These are phyloP conservation scores for Etheostoma perlongum DNA, from an alignment of 2,797 vertebrate species.

Conservation along the genomic window DNA sequence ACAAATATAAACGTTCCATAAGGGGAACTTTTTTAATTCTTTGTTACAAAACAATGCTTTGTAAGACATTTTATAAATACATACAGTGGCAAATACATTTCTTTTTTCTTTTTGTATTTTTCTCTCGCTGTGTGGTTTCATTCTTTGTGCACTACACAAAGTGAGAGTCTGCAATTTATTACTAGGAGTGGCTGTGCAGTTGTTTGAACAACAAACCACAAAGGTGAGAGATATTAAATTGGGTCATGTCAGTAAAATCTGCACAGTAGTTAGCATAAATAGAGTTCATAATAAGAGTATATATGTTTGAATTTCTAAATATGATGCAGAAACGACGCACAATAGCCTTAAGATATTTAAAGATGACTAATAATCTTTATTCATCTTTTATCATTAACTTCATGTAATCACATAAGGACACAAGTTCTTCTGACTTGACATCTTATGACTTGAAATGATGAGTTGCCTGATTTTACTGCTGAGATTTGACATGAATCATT, in stretches of 20 bases:
- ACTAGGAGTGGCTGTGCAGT: background rate
- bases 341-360: too few relatives aligned
- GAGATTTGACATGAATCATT: too few relatives aligned
- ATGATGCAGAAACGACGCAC: background rate
- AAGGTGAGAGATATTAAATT: background rate
- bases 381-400: too few relatives aligned
- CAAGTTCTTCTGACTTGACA: too few relatives aligned
- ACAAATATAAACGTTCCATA: background rate
- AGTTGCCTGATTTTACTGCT: too few relatives aligned
- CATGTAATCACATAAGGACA: too few relatives aligned
- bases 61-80: background rate
- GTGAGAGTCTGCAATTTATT: background rate
- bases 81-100: background rate
- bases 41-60: background rate
- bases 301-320: background rate
- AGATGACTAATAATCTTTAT: too few relatives aligned
- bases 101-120: background rate
- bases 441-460: too few relatives aligned
- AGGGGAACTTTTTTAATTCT: background rate
- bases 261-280: background rate
- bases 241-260: background rate
- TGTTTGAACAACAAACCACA: background rate
- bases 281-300: background rate
- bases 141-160: background rate
- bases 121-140: background rate